Evolutionary conservation across 2,113 vertebrate genomes (phyloP).

Genomic region (Phylloscopus trochiloides): DNA sequence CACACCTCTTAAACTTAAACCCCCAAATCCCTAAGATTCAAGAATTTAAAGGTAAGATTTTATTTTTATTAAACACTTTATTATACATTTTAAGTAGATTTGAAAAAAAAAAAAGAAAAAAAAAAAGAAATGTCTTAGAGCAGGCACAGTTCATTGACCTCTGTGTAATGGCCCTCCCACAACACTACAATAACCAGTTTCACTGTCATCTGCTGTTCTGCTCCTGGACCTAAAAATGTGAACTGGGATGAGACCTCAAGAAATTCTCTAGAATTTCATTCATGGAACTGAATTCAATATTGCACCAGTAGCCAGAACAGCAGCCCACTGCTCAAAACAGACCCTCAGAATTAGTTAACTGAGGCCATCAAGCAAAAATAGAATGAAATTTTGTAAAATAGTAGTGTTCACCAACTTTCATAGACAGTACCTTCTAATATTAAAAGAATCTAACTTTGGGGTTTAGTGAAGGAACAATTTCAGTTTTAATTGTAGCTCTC

Average conservation of each 20-base stretch:
- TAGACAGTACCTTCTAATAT: background rate
- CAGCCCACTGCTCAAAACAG: background rate
- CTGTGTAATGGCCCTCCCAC: background rate
- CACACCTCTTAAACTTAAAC: background rate
- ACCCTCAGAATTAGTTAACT: background rate
- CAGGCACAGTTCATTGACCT: background rate
- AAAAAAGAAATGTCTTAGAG: too few species aligned
- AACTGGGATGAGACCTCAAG: background rate
- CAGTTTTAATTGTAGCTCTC: background rate
- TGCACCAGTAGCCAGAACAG: background rate
- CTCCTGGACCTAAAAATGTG: background rate
- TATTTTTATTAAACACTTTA: background rate
- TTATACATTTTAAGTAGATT: background rate
- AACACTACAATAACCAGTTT: background rate
- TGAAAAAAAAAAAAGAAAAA: too few species aligned
- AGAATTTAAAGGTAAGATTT: background rate
- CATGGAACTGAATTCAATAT: background rate
- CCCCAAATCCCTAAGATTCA: background rate
- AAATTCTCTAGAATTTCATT: background rate
- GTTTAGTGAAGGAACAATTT: background rate
- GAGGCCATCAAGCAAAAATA: background rate
- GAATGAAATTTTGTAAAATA: background rate
- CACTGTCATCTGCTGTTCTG: background rate
- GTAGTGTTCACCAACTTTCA: background rate
- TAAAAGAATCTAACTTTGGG: background rate